Evolutionary conservation across 1,140 invertebrate species (phyloP).

Genomic region (Halesus radiatus): DNA sequence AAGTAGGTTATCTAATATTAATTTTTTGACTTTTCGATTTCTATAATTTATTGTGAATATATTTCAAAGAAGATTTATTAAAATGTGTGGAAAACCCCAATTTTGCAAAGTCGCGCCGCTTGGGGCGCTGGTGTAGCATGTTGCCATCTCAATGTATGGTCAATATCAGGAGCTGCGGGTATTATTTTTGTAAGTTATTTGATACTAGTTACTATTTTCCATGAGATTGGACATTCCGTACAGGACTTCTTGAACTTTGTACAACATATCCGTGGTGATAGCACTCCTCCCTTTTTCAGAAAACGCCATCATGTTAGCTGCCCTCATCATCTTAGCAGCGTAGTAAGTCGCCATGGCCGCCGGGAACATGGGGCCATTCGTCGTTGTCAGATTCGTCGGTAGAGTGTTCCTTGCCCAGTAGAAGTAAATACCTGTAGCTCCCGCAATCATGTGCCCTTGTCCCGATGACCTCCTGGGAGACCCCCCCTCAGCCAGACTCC

Average conservation of each 20-base stretch:
- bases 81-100: too few relatives aligned
- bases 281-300: conserved; percentile 74
- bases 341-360: conserved; percentile 76
- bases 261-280: conserved; percentile 79
- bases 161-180: too few relatives aligned
- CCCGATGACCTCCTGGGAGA: conserved; percentile 79
- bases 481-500: conserved; percentile 69
- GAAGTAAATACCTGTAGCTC: conserved; percentile 76
- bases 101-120: too few relatives aligned
- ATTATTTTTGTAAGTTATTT: too few relatives aligned
- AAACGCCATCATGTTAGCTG: conserved; percentile 75
- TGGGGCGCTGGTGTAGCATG: too few relatives aligned
- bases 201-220: background rate
- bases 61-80: too few relatives aligned
- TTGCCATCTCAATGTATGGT: too few relatives aligned
- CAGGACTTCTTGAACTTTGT: conserved; percentile 65
- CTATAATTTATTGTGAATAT: too few relatives aligned
- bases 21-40: too few relatives aligned
- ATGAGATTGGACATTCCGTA: background rate
- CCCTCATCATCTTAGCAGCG: conserved; percentile 76
- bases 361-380: conserved; percentile 63
- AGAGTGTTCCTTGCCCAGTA: conserved; percentile 73
- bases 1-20: too few relatives aligned
- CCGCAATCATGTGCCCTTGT: conserved; percentile 84
- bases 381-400: background rate